These are phyloP conservation scores for Glossosoma conforme DNA, from an alignment of 1,140 invertebrate species.

Conservation along the genomic window DNA sequence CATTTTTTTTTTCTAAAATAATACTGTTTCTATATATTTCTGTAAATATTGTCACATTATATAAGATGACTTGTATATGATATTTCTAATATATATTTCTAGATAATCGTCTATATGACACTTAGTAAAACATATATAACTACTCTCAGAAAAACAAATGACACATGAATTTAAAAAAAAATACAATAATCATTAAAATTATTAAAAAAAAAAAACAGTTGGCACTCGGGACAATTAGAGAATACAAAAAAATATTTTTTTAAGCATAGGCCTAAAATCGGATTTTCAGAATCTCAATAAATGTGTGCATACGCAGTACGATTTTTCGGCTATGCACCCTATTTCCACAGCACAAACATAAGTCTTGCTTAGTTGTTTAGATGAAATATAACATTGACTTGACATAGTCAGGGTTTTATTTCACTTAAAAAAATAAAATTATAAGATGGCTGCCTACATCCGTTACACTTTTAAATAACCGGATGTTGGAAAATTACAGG, in stretches of 20 bases:
- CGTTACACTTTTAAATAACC: no score
- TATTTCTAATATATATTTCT: constrained; percentile 27
- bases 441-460: no score
- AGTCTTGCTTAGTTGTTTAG: background rate
- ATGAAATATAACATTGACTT: constrained; percentile 1
- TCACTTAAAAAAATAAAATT: no score
- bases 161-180: constrained; percentile 28
- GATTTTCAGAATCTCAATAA: background rate
- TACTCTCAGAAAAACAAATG: constrained; percentile 27
- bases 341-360: background rate
- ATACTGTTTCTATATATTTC: constrained; percentile 33
- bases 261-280: constrained; percentile 10
- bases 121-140: constrained; percentile 29
- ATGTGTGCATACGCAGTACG: background rate
- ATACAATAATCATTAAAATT: constrained; percentile 3
- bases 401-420: background rate
- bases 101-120: constrained; percentile 25
- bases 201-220: constrained; percentile 12
- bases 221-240: constrained; percentile 12
- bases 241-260: constrained; percentile 6
- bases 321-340: background rate
- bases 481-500: no score
- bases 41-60: constrained; percentile 32
- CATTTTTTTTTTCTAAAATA: constrained; percentile 28
- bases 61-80: constrained; percentile 32